Evolutionary conservation across 2,797 vertebrate species (phyloP).

Genomic region (Sebastes cheni): DNA sequence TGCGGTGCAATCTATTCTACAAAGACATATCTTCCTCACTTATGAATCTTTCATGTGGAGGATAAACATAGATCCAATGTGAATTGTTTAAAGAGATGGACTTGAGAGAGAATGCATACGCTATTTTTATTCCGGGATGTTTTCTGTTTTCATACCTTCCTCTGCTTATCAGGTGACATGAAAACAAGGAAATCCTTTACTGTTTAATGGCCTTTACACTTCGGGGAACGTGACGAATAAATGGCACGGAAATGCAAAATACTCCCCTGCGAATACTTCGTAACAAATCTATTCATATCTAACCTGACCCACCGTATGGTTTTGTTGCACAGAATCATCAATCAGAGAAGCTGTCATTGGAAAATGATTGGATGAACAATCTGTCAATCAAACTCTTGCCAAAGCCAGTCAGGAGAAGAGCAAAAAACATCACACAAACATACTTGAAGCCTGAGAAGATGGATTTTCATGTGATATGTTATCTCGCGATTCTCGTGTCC

Average conservation of each 20-base stretch:
- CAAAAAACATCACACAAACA: too few species aligned
- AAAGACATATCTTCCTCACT: constrained; percentile 22
- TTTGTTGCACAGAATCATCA: too few species aligned
- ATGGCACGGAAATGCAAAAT: neutral
- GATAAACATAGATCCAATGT: constrained; percentile 37
- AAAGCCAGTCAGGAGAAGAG: too few species aligned
- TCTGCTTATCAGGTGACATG: neutral
- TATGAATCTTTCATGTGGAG: constrained; percentile 43
- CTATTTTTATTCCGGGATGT: constrained; percentile 7
- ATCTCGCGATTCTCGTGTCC: too few species aligned
- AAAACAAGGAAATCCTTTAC: neutral
- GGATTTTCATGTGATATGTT: too few species aligned
- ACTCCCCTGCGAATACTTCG: neutral
- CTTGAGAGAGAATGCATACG: constrained; percentile 20
- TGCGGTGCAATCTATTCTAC: constrained; percentile 12
- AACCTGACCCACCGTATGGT: too few species aligned
- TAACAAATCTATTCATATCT: neutral
- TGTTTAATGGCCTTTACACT: neutral
- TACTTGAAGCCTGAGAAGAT: too few species aligned
- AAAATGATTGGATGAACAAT: too few species aligned
- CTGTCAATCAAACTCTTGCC: too few species aligned
- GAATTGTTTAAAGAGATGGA: constrained; percentile 9
- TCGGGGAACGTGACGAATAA: neutral
- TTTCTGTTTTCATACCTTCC: constrained; percentile 12
- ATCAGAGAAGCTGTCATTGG: too few species aligned